These are phyloP conservation scores for Xiphophorus maculatus DNA, from an alignment of 2,113 vertebrate genomes.

Conservation along the genomic window DNA sequence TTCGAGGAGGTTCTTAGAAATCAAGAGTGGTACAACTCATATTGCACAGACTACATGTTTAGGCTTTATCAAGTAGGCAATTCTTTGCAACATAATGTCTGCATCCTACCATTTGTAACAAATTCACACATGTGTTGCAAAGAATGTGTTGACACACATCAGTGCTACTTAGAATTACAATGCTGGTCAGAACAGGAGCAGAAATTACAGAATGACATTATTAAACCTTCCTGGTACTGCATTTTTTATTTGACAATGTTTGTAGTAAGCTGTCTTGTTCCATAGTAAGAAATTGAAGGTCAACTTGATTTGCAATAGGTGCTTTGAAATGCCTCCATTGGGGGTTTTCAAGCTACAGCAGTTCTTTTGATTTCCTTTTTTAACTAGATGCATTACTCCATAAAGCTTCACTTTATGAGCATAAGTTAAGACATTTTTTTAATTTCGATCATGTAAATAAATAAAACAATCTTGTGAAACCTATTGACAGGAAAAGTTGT, in stretches of 20 bases:
- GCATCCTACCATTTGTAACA: too few species aligned
- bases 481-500: neutral
- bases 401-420: neutral
- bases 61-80: too few species aligned
- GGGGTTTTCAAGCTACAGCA: too few species aligned
- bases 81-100: too few species aligned
- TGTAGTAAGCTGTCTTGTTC: too few species aligned
- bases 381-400: neutral
- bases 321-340: too few species aligned
- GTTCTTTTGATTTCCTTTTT: neutral
- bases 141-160: neutral
- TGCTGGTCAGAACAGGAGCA: neutral
- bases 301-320: too few species aligned
- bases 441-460: neutral
- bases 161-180: neutral
- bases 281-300: too few species aligned
- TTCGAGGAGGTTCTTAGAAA: too few species aligned
- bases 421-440: neutral
- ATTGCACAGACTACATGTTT: too few species aligned
- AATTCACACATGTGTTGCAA: too few species aligned
- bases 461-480: neutral
- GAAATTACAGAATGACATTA: neutral
- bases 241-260: neutral
- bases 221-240: neutral
- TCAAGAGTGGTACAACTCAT: too few species aligned